Base-by-base conservation (phyloP, 2,797 vertebrate species). In the Aselliscus stoliczkanus region DNA sequence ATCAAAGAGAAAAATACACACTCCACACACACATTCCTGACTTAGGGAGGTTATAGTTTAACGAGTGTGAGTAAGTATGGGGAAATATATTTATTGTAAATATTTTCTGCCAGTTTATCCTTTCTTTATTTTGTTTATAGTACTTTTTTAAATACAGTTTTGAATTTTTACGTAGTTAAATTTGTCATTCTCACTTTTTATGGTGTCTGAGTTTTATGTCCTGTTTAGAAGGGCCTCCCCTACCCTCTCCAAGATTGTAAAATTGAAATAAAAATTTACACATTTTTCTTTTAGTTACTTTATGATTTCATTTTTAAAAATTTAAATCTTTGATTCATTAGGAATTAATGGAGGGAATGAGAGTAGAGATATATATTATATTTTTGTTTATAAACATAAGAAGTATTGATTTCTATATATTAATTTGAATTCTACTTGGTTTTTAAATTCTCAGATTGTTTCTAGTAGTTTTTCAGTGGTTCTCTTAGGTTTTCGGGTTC, bases 71-170 rank as follows among this genome's bases (percentile, higher is more conserved):
- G 10, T 90, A 56, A 60, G 4, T 67, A 5, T 93, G 60, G 27
- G 60, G 52, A 95, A 47, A 91, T 85, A 73, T 14, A 76, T 91
- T 52, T 92, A 60, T 80, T 87, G 73, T 20, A 81, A 18, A 27
- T 87, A 18, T 72, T 89, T 89, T 77, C 23, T 58, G 31, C 27
- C 17, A 42, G 3, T 70, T 79, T 82, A 47, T 76, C 25, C 18
- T 95, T 95, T 72, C 21, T 88, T 64, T 80, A 65, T 37, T 79
- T 90, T 90, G 17, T 67, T 39, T 84, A 84, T 77, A 62, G 34
- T 90, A 87, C 58, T 92, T 96, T 96, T 85, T 89, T 62, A 92
- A 97, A 85, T 86, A 34, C 0, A 42, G 42, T 79, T 90, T 96
- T 69, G 52, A 80, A 86, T 94, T 82, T 81, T 58, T 96, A 27